Evolutionary conservation across 2,888 invertebrate species (phyloP), one percentile per base, ranked within the genome.

Genomic region (Scrobipalpa atriplicella): DNA sequence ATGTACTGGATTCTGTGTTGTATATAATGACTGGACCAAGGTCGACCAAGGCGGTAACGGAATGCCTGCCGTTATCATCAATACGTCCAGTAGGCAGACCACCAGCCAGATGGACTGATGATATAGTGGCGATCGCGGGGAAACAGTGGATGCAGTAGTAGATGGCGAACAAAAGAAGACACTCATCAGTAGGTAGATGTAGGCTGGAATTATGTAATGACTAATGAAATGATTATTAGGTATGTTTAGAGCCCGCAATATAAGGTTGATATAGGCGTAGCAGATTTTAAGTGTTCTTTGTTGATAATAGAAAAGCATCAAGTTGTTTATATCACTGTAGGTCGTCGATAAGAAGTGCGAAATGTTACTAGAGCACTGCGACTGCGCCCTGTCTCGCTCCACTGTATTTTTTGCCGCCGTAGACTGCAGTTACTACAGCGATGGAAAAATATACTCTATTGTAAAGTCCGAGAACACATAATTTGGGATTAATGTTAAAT

Each of bases 261-360:
- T 16, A 5, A 47, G 16, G 2, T 47, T 47, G 47, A 47, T n/a
- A 47, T 47, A 47, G 10, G 8, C 2, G 10, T 10, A 10, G 52
- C 5, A 47, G n/a, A 47, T 5, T 47, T n/a, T 19, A 19, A 19
- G 52, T 52, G 52, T 52, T 52, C 0, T 52, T 19, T 19, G 16
- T 51, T 18, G 19, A 19, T 19, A 11, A 19, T 19, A 19, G 52
- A 16, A 9, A 56, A 56, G 19, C 19, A 56, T 56, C 56, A 56
- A 56, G 29, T 13, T n/a, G 11, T 6, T 56, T n/a, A 29, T 56
- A n/a, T 56, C 56, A n/a, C 36, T 29, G 36, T 43, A 62, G 13
- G 16, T 16, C 18, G 62, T 41, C 51, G 21, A 21, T 47, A 2
- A 63, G n/a, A 63, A 63, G 29, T 36, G 43, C 47, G 21, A 63